A percentile compares a stretch with the other conserved stretches of the same genome.
phyloP scores from a whole-genome alignment of 2,113 vertebrate genomes.

The Camelus dromedarius region DNA sequence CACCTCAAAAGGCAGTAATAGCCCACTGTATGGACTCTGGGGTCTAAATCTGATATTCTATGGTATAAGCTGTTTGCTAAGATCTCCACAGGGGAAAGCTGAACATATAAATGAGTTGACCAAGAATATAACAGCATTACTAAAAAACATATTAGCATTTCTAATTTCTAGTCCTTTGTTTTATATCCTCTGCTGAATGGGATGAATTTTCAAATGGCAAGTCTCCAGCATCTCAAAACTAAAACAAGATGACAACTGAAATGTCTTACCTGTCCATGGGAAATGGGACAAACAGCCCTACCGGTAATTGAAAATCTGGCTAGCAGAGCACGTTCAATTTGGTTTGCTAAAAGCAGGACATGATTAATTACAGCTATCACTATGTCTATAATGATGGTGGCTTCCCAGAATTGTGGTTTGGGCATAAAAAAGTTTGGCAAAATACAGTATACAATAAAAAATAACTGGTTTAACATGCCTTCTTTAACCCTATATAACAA shows the following conservation, averaged over 20 bases:
- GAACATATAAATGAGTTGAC: slow-evolving; percentile 5
- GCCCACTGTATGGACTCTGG: neutral
- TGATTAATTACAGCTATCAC: slow-evolving; percentile 42
- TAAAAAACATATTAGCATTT: slow-evolving; percentile 4
- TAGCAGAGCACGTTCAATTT: neutral
- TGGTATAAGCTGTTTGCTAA: neutral
- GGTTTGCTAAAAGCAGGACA: neutral
- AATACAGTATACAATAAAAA: slow-evolving; percentile 18
- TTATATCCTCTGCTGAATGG: slow-evolving; percentile 33
- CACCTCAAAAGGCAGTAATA: neutral
- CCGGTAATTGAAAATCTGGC: neutral
- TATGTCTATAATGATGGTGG: neutral
- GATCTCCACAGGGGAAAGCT: neutral
- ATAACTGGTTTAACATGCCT: neutral
- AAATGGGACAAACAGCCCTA: neutral
- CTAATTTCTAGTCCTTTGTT: slow-evolving; percentile 24
- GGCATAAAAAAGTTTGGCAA: slow-evolving; percentile 21
- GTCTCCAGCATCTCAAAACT: neutral
- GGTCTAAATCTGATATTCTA: neutral
- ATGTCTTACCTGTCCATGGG: neutral
- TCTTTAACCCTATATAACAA: slow-evolving; percentile 5
- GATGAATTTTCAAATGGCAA: neutral
- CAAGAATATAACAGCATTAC: neutral
- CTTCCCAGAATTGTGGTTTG: slow-evolving; percentile 21
- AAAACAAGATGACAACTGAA: neutral